Conservation (phyloP, 2,888 invertebrate genomes). For the Amphipyra tragopoginis region DNA sequence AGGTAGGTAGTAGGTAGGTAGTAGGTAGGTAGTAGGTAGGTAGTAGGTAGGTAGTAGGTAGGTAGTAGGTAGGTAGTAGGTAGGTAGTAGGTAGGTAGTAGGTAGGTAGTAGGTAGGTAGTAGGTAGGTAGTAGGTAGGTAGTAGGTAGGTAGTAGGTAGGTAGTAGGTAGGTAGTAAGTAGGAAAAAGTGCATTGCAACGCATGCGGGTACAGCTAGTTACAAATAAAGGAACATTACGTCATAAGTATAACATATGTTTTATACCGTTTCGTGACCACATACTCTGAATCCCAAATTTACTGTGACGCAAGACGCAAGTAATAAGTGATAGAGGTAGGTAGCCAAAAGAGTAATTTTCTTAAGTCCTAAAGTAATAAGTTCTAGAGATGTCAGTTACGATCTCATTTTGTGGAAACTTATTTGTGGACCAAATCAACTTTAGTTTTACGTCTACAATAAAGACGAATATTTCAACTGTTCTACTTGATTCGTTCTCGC, state of each 20-base stretch:
- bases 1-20: too few species aligned
- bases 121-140: too few species aligned
- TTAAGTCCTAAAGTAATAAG: constrained; percentile 16
- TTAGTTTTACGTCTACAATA: constrained; percentile 32
- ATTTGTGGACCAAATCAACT: constrained; percentile 38
- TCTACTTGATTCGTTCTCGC: constrained; percentile 19
- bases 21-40: too few species aligned
- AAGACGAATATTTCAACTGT: constrained; percentile 32
- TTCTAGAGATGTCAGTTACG: constrained; percentile 12
- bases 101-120: too few species aligned
- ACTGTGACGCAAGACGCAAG: not conserved
- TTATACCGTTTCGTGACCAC: not conserved
- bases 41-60: too few species aligned
- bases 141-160: too few species aligned
- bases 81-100: too few species aligned
- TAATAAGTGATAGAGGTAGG: not conserved
- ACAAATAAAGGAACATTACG: not conserved
- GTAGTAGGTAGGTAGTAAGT: too few species aligned
- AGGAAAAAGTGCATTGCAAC: too few species aligned
- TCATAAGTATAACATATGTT: not conserved
- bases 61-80: too few species aligned
- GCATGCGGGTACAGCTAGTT: too few species aligned
- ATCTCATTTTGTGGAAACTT: constrained; percentile 30
- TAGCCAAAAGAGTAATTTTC: constrained; percentile 14
- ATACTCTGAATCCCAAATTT: not conserved